phyloP scores from a whole-genome alignment of 2,113 vertebrate species.

The Cricetomys ansorgei region DNA sequence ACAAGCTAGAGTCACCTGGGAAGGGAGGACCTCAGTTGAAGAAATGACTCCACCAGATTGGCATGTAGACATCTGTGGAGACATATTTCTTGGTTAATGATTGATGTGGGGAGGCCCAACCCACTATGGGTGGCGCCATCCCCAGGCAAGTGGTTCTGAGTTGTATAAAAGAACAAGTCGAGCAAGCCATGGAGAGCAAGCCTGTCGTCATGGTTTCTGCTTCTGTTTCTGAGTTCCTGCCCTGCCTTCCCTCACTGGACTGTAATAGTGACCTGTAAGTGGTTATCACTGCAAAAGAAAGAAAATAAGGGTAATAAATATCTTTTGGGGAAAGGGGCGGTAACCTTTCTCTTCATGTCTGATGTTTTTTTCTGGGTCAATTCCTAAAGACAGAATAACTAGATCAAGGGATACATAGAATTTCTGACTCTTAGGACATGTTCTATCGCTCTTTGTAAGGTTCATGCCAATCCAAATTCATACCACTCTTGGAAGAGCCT shows the following conservation, averaged over 20 bases:
- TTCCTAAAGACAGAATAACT: background rate
- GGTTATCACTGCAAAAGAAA: background rate
- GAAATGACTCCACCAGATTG: background rate
- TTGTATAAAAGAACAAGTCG: background rate
- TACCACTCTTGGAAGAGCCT: background rate
- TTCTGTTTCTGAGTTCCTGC: background rate
- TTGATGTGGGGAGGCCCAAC: background rate
- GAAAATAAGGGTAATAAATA: background rate
- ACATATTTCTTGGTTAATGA: background rate
- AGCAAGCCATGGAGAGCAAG: background rate
- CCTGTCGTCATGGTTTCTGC: background rate
- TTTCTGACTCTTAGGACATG: conserved; percentile 2
- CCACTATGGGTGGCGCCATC: background rate
- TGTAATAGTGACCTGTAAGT: too few relatives aligned
- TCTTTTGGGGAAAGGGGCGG: background rate
- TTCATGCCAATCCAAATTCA: background rate
- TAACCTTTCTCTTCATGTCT: conserved; percentile 28
- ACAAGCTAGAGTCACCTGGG: background rate
- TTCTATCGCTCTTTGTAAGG: background rate
- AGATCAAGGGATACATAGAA: background rate
- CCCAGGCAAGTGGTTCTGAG: background rate
- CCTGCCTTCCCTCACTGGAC: background rate
- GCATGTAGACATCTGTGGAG: background rate
- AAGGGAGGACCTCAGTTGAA: background rate
- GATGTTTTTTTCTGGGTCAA: background rate